Base-by-base conservation (phyloP, 2,113 vertebrate species). In the Otolemur garnettii region DNA sequence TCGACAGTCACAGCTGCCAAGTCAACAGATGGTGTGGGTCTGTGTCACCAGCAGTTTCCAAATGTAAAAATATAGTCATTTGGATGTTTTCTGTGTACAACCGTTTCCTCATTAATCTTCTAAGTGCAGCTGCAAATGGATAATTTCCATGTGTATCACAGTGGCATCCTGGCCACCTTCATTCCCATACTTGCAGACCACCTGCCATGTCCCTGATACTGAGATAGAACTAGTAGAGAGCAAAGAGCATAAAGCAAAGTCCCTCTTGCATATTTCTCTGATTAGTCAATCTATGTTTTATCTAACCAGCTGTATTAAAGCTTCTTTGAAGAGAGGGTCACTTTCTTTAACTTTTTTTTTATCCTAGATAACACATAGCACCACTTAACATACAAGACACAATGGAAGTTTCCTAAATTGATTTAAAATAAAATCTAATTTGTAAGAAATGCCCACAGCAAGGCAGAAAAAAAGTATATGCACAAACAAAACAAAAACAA, bases 81-180 rank as follows among this genome's bases (percentile, higher is more conserved):
- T 90, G 79, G 62, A 93, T 60, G 55, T 97, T 88, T 94, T 86
- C 90, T 21, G 59, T 90, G 92, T 42, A 96, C 94, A 85, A 60
- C 97, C 94, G 77, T 83, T 74, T 92, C 90, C 88, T 97, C 94
- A 92, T 87, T 86, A 94, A 96, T 96, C 96, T 97, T 72, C 42
- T n/a, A 86, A 28, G 64, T 75, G 21, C 91, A 92, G 90, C 55
- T 96, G 94, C 71, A 95, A 96, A 93, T 21, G 86, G 69, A n/a
- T 74, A 33, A 88, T 92, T 92, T 93, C 62, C 66, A 62, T 21
- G 38, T 33, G 60, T 95, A 95, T 95, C 14, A 21, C 1, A 74
- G 80, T n/a, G 66, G 42, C 45, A 4, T 35, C 4, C 95, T 86
- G 79, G 38, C 24, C 35, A 59, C 82, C 82, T 79, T 84, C 84